A percentile compares a stretch with the other conserved stretches of the same genome.
Conservation (phyloP, 2,113 vertebrate genomes). For the Crotalus viridis region DNA sequence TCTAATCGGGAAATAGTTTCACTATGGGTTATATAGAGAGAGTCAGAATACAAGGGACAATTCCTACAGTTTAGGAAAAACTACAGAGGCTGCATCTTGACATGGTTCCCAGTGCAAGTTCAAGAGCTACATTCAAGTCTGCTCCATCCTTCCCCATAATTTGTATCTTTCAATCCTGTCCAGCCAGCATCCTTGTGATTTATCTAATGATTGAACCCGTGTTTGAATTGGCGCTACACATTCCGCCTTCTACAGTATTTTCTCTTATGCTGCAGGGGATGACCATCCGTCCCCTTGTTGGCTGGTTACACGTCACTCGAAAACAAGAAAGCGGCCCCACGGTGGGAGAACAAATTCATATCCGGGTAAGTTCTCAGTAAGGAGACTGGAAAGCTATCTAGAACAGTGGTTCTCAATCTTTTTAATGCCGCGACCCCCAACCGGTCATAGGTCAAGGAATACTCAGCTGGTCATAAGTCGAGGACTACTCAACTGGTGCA, state of each 20-base stretch:
- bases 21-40: background rate
- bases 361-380: conserved; percentile 67
- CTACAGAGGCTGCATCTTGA: background rate
- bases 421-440: too few species aligned
- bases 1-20: background rate
- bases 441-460: too few species aligned
- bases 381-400: background rate
- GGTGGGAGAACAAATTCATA: conserved; percentile 81
- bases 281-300: conserved; percentile 79
- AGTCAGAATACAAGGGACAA: background rate
- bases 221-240: background rate
- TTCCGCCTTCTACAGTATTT: background rate
- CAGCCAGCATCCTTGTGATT: background rate
- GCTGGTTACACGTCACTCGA: conserved; percentile 81
- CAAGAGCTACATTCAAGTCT: background rate
- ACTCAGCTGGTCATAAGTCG: too few species aligned
- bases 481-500: too few species aligned
- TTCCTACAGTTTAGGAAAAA: background rate
- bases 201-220: background rate
- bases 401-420: background rate
- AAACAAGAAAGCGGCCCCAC: conserved; percentile 76
- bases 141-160: background rate
- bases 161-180: background rate
- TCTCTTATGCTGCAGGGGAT: conserved; percentile 71
- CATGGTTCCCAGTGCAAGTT: background rate